Evolutionary conservation across 2,888 invertebrate species (phyloP).

Genomic region (Parnassius glacialis): DNA sequence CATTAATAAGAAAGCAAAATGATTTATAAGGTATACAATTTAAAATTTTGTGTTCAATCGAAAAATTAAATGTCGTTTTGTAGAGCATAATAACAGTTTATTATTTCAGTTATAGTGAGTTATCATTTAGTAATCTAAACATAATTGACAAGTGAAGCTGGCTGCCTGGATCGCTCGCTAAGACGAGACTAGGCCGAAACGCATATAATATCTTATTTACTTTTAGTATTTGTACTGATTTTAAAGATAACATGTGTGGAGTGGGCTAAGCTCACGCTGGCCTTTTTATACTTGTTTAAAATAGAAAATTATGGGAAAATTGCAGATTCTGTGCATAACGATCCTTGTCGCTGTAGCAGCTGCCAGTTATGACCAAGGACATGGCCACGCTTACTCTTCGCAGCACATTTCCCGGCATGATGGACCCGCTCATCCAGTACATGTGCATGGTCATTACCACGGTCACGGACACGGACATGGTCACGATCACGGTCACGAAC

Average conservation of each 20-base stretch:
- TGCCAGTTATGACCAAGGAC: constrained; percentile 45
- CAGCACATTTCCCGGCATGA: constrained; percentile 59
- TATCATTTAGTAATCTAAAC: too few species aligned
- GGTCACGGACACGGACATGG: constrained; percentile 43
- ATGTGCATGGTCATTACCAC: constrained; percentile 44
- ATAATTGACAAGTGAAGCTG: too few species aligned
- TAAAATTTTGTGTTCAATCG: constrained; percentile 7
- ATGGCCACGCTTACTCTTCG: constrained; percentile 51
- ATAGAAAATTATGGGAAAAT: constrained; percentile 2
- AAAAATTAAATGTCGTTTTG: neutral
- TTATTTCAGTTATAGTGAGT: too few species aligned
- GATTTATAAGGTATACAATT: constrained; percentile 60
- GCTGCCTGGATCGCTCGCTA: too few species aligned
- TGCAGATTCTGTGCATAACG: constrained; percentile 42
- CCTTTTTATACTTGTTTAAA: too few species aligned
- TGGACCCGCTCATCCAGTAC: constrained; percentile 54
- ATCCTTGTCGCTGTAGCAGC: constrained; percentile 41
- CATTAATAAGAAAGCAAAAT: constrained; percentile 49
- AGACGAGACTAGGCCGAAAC: too few species aligned
- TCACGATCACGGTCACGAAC: constrained; percentile 37
- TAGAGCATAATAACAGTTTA: too few species aligned
- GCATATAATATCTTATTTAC: too few species aligned
- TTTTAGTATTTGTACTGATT: too few species aligned
- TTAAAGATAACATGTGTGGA: too few species aligned
- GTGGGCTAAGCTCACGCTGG: too few species aligned